phyloP scores from a whole-genome alignment of 2,113 vertebrate genomes.

The Saiga tatarica region DNA sequence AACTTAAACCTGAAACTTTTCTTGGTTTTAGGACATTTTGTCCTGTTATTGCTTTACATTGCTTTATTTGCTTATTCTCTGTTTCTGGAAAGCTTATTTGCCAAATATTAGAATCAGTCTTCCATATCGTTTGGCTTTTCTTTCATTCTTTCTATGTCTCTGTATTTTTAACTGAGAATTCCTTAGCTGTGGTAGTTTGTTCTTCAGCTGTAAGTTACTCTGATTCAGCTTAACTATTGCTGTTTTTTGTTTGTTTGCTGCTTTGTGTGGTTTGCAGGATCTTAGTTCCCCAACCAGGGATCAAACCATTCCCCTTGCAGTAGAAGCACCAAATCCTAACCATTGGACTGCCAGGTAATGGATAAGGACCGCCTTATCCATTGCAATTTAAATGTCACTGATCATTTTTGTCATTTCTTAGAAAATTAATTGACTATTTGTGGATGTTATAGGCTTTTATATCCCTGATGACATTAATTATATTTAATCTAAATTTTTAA shows the following conservation, averaged over 20 bases:
- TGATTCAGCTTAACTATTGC: not conserved
- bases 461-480: not conserved
- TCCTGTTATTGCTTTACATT: not conserved
- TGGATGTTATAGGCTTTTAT: not conserved
- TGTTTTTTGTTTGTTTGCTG: not conserved
- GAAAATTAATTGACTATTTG: not conserved
- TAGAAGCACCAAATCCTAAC: not conserved
- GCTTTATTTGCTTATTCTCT: not conserved
- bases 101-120: not conserved
- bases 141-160: not conserved
- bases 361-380: not conserved
- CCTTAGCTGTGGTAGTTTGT: not conserved
- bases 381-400: not conserved
- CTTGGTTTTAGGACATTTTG: not conserved
- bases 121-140: not conserved
- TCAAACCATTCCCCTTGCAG: not conserved
- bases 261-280: not conserved
- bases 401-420: slow-evolving; percentile 24
- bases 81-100: slow-evolving; percentile 14
- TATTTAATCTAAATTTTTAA: not conserved
- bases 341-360: rapidly evolving
- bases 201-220: not conserved
- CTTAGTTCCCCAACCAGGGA: not conserved
- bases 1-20: not conserved
- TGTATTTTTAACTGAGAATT: slow-evolving; percentile 30